phyloP scores from a whole-genome alignment of 2,797 vertebrate species.

The Brachymystax lenok region DNA sequence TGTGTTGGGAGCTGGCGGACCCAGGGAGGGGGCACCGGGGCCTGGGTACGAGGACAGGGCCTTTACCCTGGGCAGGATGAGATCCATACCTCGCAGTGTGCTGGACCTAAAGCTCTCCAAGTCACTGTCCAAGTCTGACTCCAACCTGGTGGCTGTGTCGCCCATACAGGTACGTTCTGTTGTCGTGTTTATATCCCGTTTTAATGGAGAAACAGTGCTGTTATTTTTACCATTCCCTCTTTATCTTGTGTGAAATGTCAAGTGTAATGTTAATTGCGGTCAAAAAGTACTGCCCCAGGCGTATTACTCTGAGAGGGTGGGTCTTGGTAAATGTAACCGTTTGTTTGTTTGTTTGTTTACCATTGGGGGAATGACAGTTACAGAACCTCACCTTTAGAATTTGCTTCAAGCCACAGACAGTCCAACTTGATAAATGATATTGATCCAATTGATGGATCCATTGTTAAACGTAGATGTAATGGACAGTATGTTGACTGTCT shows the following conservation, averaged over 20 bases:
- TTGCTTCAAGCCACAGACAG: no score
- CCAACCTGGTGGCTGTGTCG: conserved; percentile 89
- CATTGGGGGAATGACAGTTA: no score
- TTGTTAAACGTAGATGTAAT: neutral
- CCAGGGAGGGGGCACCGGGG: conserved; percentile 44
- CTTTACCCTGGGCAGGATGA: conserved; percentile 92
- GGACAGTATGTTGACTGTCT: neutral
- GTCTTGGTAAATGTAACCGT: no score
- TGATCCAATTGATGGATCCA: neutral
- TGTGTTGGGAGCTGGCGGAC: conserved; percentile 26
- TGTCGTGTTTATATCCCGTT: neutral
- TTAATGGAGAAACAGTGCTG: neutral
- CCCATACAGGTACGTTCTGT: conserved; percentile 72
- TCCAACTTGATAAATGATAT: neutral
- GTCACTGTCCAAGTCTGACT: conserved; percentile 93
- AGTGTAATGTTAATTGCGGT: neutral
- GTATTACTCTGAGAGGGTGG: no score
- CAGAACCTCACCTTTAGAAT: no score
- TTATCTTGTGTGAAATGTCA: neutral
- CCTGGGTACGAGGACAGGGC: conserved; percentile 88
- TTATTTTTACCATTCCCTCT: neutral
- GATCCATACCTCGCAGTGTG: conserved; percentile 87
- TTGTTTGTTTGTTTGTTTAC: no score
- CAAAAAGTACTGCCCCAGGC: neutral
- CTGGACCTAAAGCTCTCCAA: conserved; percentile 91